Evolutionary conservation across 2,888 invertebrate genomes (phyloP).

Genomic region (Aporophyla nigra): DNA sequence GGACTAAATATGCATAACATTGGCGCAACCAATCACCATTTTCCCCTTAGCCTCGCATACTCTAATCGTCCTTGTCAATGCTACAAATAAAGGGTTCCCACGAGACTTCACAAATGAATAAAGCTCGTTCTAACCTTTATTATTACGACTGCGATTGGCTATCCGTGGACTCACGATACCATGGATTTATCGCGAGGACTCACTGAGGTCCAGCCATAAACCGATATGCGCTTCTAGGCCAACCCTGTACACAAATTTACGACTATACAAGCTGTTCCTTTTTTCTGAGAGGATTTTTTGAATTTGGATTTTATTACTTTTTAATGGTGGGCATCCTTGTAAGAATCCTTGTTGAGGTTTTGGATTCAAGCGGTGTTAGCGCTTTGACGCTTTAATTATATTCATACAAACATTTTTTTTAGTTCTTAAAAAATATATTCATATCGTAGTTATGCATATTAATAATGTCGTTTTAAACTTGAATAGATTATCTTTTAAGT

Average conservation of each 20-base stretch:
- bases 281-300: conserved; percentile 59
- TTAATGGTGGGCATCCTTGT: conserved; percentile 75
- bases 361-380: conserved; percentile 41
- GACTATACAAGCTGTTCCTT: conserved; percentile 41
- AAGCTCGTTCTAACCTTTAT: conserved; percentile 71
- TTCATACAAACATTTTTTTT: background rate
- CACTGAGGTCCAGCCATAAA: conserved; percentile 70
- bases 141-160: conserved; percentile 77
- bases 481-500: background rate
- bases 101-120: conserved; percentile 71
- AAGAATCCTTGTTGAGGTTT: conserved; percentile 34
- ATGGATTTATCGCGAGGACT: conserved; percentile 76
- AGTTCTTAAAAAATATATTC: background rate
- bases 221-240: conserved; percentile 66
- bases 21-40: conserved; percentile 37
- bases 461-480: background rate
- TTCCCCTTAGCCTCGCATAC: conserved; percentile 42
- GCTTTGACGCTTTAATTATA: conserved; percentile 26
- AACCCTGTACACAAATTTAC: conserved; percentile 61
- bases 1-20: conserved; percentile 38
- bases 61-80: conserved; percentile 51
- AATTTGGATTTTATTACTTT: conserved; percentile 81
- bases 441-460: background rate
- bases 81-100: conserved; percentile 72
- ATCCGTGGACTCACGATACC: conserved; percentile 76